A percentile compares a stretch with the other conserved stretches of the same genome.
Evolutionary conservation across 2,113 vertebrate genomes (phyloP).

Genomic region (Trogon melanurus): DNA sequence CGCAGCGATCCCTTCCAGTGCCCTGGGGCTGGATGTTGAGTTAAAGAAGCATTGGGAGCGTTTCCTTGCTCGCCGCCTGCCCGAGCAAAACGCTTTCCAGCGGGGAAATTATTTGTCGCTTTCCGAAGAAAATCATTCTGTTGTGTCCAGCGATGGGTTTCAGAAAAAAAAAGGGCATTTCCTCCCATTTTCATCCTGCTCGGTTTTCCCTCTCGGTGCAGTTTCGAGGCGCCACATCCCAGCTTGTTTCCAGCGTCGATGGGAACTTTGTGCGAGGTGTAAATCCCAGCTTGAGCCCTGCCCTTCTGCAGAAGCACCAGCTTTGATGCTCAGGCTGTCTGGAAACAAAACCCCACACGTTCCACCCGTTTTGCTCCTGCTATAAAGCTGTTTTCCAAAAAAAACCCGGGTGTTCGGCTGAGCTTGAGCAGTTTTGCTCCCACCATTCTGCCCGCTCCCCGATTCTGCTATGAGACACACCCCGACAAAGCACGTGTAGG

Average conservation of each 20-base stretch:
- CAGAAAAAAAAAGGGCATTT: neutral
- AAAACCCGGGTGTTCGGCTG: neutral
- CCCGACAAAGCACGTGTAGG: fast-evolving
- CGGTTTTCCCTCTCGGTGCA: neutral
- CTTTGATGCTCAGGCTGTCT: neutral
- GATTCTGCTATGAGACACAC: too few species aligned
- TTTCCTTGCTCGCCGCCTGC: neutral
- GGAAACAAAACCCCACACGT: neutral
- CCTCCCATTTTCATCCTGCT: neutral
- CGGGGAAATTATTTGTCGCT: neutral
- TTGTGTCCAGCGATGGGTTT: neutral
- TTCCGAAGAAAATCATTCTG: neutral
- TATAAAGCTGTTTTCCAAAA: neutral
- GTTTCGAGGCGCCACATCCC: neutral
- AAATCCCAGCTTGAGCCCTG: neutral
- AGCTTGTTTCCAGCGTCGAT: neutral
- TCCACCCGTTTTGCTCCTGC: neutral
- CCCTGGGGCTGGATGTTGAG: neutral
- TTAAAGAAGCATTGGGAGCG: neutral
- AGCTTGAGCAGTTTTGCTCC: neutral
- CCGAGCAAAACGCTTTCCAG: neutral
- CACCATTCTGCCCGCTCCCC: neutral
- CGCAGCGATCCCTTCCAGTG: neutral
- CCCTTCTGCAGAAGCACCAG: neutral
- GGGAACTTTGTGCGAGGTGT: fast-evolving